A percentile compares a stretch with the other conserved stretches of the same genome.
These are phyloP conservation scores for Anomalospiza imberbis DNA, from an alignment of 2,797 vertebrate species.

Conservation along the genomic window DNA sequence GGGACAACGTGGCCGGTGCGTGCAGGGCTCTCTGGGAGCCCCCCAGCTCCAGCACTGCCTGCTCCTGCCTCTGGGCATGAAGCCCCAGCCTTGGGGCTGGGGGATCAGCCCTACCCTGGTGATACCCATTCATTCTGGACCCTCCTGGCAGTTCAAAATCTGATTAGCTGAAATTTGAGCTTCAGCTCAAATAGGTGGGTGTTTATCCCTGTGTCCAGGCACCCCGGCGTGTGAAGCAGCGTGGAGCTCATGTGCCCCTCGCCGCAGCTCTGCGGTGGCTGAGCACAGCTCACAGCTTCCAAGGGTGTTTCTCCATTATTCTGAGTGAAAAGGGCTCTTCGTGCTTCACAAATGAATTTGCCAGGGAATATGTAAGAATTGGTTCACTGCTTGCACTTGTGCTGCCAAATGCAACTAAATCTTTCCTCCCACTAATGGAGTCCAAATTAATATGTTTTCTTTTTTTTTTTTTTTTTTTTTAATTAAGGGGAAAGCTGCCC, in stretches of 20 bases:
- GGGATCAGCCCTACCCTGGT: neutral
- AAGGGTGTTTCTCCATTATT: neutral
- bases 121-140: neutral
- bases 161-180: neutral
- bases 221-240: fast-evolving
- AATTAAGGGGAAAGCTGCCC: neutral
- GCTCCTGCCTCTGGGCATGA: neutral
- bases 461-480: neutral
- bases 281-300: neutral
- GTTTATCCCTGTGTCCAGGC: neutral
- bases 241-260: fast-evolving
- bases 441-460: neutral
- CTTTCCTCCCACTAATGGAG: neutral
- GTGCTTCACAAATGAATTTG: neutral
- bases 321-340: neutral
- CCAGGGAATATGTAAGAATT: neutral
- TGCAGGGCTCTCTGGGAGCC: fast-evolving
- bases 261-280: fast-evolving
- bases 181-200: neutral
- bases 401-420: neutral
- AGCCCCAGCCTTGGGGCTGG: neutral
- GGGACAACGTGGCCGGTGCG: neutral
- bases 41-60: fast-evolving
- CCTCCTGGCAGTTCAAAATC: neutral
- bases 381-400: neutral